Conservation (phyloP, 1,140 invertebrate genomes). For the Ceratosolen solmsi region DNA sequence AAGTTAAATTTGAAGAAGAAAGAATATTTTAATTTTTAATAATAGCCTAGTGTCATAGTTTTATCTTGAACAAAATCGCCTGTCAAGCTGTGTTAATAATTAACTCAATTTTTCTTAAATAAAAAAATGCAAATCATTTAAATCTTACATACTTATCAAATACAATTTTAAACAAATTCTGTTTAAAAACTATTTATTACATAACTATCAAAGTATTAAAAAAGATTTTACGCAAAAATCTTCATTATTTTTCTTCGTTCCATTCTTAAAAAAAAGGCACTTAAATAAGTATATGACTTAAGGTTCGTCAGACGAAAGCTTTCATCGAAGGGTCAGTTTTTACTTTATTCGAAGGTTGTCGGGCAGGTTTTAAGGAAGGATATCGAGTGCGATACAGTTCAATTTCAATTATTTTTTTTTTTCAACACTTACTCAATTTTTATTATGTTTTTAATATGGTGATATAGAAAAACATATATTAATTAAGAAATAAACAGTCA, state of each 20-base stretch:
- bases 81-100: constrained; percentile 28
- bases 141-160: constrained; percentile 38
- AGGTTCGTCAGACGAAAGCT: constrained; percentile 46
- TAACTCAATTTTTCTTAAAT: constrained; percentile 39
- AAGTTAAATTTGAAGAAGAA: constrained; percentile 39
- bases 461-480: constrained; percentile 73
- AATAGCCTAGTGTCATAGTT: constrained; percentile 26
- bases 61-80: constrained; percentile 12
- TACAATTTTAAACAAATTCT: constrained; percentile 38
- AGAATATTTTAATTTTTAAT: constrained; percentile 34
- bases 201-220: constrained; percentile 46
- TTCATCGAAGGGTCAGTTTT: constrained; percentile 39
- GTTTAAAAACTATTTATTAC: constrained; percentile 48
- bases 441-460: constrained; percentile 73
- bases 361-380: constrained; percentile 42
- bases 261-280: constrained; percentile 49
- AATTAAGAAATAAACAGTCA: constrained; percentile 71
- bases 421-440: constrained; percentile 72
- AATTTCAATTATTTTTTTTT: constrained; percentile 52
- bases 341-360: constrained; percentile 12
- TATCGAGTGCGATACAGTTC: constrained; percentile 46
- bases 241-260: constrained; percentile 32
- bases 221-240: constrained; percentile 47
- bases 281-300: constrained; percentile 49
- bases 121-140: constrained; percentile 39